Conservation (phyloP, 1,140 invertebrate genomes). For the Tetragnatha versicolor region DNA sequence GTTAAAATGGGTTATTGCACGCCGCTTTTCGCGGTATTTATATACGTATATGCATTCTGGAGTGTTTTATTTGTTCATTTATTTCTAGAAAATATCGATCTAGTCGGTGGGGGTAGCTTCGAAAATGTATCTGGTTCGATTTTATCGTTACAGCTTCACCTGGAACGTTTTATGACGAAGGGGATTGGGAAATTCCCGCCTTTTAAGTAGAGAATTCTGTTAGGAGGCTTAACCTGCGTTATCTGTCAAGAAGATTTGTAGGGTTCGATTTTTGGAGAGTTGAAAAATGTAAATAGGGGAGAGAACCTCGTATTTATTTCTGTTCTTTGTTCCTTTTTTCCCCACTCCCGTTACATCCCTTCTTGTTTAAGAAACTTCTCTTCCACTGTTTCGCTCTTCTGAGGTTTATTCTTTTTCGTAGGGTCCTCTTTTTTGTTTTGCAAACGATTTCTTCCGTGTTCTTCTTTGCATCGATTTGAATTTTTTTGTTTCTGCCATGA, state of each 20-base stretch:
- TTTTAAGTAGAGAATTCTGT: conserved; percentile 41
- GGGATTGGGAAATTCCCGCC: conserved; percentile 14
- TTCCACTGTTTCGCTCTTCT: conserved; percentile 8
- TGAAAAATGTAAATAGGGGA: conserved; percentile 29
- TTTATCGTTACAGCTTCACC: conserved; percentile 34
- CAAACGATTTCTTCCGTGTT: background rate
- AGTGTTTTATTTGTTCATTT: conserved; percentile 21
- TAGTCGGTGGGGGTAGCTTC: background rate
- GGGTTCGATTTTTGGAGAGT: conserved; percentile 8
- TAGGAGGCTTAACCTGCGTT: conserved; percentile 30
- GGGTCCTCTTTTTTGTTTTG: background rate
- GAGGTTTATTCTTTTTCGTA: background rate
- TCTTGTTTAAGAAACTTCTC: conserved; percentile 25
- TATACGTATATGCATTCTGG: conserved; percentile 23
- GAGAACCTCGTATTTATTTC: background rate
- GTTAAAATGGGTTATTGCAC: conserved; percentile 20
- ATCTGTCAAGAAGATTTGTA: conserved; percentile 47
- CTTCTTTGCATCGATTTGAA: conserved; percentile 1
- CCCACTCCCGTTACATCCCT: background rate
- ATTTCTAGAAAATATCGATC: conserved; percentile 31
- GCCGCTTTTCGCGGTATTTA: conserved; percentile 8
- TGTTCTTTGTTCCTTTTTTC: background rate
- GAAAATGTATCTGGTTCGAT: conserved; percentile 37
- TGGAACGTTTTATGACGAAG: conserved; percentile 39
- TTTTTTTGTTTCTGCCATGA: no score